Base-by-base conservation (phyloP, 2,797 vertebrate genomes). In the Pogonophryne albipinna region DNA sequence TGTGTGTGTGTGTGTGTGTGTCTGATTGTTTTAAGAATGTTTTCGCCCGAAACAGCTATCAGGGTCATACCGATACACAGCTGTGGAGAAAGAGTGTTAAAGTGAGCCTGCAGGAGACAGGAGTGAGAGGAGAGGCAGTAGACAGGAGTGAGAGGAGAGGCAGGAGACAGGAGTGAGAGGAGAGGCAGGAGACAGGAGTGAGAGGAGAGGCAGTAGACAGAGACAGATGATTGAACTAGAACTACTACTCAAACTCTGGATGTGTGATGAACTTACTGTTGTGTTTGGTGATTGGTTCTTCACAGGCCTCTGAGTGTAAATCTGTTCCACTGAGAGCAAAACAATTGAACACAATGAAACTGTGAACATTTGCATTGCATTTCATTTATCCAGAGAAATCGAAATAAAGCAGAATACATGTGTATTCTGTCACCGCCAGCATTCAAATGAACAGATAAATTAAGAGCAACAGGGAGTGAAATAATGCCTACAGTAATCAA, bases 271-370 rank as follows among this genome's bases (percentile, higher is more conserved):
- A 10, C 86, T 80, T 44, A 93, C 94, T 19, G 88, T 93, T 34
- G 78, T 50, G 6, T 89, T 79, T 2, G 86, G 79, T 0, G 91
- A 89, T 1, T 81, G 71, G 11, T 71, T 88, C 80, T 83, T 89
- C 59, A 58, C 2, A 11, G 91, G 91, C 10, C 91, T 92, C 68
- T 82, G 88, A 31, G 92, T 93, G 84, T 93, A 94, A 78, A 95
- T 93, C 78, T 94, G 90, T 10, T 94, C 87, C 83, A 90, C 95
- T 96, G 91, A 85, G 70, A 85, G 2, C 16, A 44, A 74, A 72
- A 58, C 12, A 0, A 60, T 20, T 62, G 2, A 34, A 65, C 38
- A 77, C 13, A 56, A 16, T 1, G 0, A 65, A 42, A 19, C 8
- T 12, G 27, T 20, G 14, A 4, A 75, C 10, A 14, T 45, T 6